Evolutionary conservation across 2,113 vertebrate genomes (phyloP).

Genomic region (Gila orcuttii): DNA sequence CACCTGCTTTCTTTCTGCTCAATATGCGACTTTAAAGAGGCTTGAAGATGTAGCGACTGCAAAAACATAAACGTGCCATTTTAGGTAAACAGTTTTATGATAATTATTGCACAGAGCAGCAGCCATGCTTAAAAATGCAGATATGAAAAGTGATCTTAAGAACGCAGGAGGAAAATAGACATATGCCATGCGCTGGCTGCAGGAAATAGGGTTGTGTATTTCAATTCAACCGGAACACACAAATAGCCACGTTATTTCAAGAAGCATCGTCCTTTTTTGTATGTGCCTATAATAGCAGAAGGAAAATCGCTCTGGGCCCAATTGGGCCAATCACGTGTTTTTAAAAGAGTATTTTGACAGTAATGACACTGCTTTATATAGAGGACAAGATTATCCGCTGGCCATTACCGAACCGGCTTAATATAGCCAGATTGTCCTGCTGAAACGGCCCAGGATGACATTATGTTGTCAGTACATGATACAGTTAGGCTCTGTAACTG

Average conservation of each 20-base stretch:
- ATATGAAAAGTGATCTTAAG: slow-evolving; percentile 41
- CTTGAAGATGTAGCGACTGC: not conserved
- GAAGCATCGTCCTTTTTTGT: slow-evolving; percentile 13
- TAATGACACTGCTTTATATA: slow-evolving; percentile 56
- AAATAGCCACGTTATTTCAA: slow-evolving; percentile 58
- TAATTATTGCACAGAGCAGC: slow-evolving; percentile 58
- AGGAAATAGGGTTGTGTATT: slow-evolving; percentile 46
- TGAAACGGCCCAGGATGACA: slow-evolving; percentile 49
- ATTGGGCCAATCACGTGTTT: slow-evolving; percentile 43
- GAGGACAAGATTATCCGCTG: slow-evolving; percentile 46
- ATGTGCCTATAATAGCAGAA: slow-evolving; percentile 34
- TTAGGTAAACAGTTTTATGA: slow-evolving; percentile 55
- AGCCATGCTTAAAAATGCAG: slow-evolving; percentile 51
- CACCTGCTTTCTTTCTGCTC: not conserved
- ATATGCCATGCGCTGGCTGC: not conserved
- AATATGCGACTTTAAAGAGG: not conserved
- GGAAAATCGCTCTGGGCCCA: slow-evolving; percentile 32
- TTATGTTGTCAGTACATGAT: slow-evolving; percentile 17
- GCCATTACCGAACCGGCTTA: slow-evolving; percentile 50
- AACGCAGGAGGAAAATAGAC: slow-evolving; percentile 21
- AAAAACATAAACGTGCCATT: slow-evolving; percentile 39
- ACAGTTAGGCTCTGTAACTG: slow-evolving; percentile 8
- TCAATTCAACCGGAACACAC: slow-evolving; percentile 58
- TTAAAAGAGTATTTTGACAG: slow-evolving; percentile 54
- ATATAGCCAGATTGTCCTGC: slow-evolving; percentile 58